phyloP scores from a whole-genome alignment of 2,113 vertebrate genomes.

The Xerus inauris region DNA sequence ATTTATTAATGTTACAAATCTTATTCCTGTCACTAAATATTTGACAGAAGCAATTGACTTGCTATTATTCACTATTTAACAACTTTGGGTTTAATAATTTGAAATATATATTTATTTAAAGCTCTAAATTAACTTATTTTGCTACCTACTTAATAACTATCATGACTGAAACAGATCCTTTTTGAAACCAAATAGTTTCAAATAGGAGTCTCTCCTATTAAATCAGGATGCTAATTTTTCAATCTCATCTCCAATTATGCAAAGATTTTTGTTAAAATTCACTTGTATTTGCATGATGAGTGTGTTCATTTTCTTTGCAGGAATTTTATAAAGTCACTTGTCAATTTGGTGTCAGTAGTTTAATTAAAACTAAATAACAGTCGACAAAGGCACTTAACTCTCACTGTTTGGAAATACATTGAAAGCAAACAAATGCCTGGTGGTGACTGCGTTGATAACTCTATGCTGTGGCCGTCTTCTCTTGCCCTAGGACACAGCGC shows the following conservation, averaged over 20 bases:
- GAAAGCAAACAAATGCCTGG: neutral
- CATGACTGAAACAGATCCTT: neutral
- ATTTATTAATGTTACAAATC: neutral
- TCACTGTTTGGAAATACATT: neutral
- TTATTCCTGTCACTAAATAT: neutral
- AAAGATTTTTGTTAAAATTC: slow-evolving; percentile 57
- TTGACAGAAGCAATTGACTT: neutral
- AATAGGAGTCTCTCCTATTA: slow-evolving; percentile 30
- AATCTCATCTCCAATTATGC: slow-evolving; percentile 29
- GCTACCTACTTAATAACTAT: neutral
- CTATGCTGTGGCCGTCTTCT: neutral
- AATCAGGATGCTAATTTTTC: slow-evolving; percentile 54
- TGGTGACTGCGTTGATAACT: neutral
- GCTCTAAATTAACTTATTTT: slow-evolving; percentile 27
- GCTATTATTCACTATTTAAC: neutral
- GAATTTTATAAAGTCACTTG: slow-evolving; percentile 34
- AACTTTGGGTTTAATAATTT: neutral
- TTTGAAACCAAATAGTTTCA: neutral
- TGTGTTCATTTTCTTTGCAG: slow-evolving; percentile 54
- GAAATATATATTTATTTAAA: neutral
- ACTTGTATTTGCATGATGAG: slow-evolving; percentile 28
- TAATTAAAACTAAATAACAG: slow-evolving; percentile 10
- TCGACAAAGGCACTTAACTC: neutral
- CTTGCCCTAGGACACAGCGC: neutral
- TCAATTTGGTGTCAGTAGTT: slow-evolving; percentile 13